Evolutionary conservation across 2,113 vertebrate genomes (phyloP), one percentile per base, ranked within the genome.

Genomic region (Arvicanthis niloticus): DNA sequence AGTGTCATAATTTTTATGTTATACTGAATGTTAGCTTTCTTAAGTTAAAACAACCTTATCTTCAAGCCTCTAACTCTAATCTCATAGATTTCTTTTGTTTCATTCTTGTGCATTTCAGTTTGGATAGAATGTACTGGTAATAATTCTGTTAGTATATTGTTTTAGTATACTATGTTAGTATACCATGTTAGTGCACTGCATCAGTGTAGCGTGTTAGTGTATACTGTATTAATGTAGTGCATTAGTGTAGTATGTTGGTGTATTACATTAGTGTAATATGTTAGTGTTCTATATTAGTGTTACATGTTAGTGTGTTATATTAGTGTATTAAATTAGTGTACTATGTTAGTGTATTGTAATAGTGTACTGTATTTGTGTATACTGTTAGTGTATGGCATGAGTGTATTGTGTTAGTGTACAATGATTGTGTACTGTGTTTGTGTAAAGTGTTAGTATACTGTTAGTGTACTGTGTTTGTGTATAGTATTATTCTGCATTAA

Each of bases 1-100:
- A 53, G 22, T 88, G 70, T 70, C 16, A 91, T 93, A n/a, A 87
- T 70, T 96, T 97, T 95, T 96, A 42, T 92, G 15, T 94, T 96
- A 80, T 84, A 96, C 92, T 84, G 37, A 89, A 51, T 88, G 22
- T 60, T 89, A 93, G 53, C 19, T 92, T 96, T 88, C 16, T 84
- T 95, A 87, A 93, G 84, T 88, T 86, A 67, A 48, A 67, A 34
- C 42, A 67, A 17, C 11, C 31, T 53, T 87, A 68, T 88, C 15
- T 90, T 65, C 51, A 29, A 12, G 40, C 87, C 6, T 75, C 7
- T 77, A 40, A 34, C 22, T 88, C 7, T 77, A 40, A 34, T 17
- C 84, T 92, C 21, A 81, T 42, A 62, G 34, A 29, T 60, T 85
- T 58, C 51, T 95, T 96, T 89, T 68, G 34, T 60, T 77, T 93